Evolutionary conservation across 2,888 invertebrate species (phyloP).

Genomic region (Sepiola atlantica): DNA sequence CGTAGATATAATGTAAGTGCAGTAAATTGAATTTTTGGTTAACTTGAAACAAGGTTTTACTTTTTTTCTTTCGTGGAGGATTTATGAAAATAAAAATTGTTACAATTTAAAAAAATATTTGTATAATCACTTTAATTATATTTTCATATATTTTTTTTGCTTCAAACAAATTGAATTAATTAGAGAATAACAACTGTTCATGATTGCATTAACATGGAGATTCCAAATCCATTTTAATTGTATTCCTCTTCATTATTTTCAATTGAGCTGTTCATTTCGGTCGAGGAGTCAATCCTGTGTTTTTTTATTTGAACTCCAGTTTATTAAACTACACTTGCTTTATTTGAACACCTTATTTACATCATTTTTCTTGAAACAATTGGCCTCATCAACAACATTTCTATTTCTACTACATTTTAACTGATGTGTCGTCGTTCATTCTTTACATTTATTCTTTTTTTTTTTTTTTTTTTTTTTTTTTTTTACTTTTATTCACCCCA

Average conservation of each 20-base stretch:
- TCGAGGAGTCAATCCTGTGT: no score
- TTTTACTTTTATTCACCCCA: no score
- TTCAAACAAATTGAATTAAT: neutral
- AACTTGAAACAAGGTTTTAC: neutral
- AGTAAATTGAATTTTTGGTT: neutral
- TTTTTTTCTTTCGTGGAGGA: neutral
- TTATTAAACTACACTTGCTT: neutral
- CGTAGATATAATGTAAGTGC: no score
- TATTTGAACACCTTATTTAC: neutral
- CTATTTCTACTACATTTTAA: no score
- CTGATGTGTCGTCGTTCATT: no score
- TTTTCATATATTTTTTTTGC: neutral
- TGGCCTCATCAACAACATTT: no score
- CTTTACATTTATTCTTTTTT: no score
- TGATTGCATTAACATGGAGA: neutral
- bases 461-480: no score
- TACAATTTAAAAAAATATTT: neutral
- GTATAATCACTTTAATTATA: no score
- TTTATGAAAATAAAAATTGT: neutral
- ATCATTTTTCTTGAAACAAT: no score
- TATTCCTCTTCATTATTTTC: neutral
- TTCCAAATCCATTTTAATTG: neutral
- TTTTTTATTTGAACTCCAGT: neutral
- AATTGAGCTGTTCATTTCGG: neutral
- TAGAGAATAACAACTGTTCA: neutral